Evolutionary conservation across 2,797 vertebrate species (phyloP), one percentile per base, ranked within the genome.

Genomic region (Podargus strigoides): DNA sequence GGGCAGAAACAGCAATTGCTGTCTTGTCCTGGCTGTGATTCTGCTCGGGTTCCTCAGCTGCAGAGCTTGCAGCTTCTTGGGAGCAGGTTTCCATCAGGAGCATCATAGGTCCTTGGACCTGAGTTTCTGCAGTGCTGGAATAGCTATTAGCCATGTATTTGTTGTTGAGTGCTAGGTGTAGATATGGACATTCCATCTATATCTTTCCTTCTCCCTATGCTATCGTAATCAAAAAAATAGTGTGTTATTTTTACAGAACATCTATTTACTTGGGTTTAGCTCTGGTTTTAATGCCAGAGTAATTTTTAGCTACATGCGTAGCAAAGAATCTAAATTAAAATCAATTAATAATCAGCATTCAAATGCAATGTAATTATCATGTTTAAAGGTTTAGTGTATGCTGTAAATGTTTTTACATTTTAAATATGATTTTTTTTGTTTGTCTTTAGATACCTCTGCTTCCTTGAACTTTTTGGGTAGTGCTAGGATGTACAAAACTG

Each of bases 281-380:
- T 76, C 59, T 92, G 56, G 55, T 47, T 94, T 94, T 95, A 94
- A 95, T 92, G 66, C 80, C 70, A 94, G 58, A 72, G 74, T 89
- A 1, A 82, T 93, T 95, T 95, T 94, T 95, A 95, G 90, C 56
- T 85, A 37, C 30, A 32, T 10, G 6, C 63, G 32, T 16, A 74
- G 74, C 16, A 67, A 70, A 94, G 70, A 88, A 87, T 82, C 53
- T 44, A 81, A 94, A 88, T 94, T 95, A 94, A 90, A 82, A 63
- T 85, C 58, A 89, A 69, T 76, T 90, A 85, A 87, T 94, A 91
- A 95, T 95, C 91, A 95, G 44, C 6, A 19, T 87, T 91, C 72
- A 92, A 82, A 83, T 89, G 64, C 39, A 89, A 19, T 76, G 37
- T 55, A 93, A 90, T 94, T 94, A 93, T 80, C 41, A 46, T 12